These are phyloP conservation scores for Drosophila maculinotata DNA, from an alignment of 2,888 invertebrate species.

Conservation along the genomic window DNA sequence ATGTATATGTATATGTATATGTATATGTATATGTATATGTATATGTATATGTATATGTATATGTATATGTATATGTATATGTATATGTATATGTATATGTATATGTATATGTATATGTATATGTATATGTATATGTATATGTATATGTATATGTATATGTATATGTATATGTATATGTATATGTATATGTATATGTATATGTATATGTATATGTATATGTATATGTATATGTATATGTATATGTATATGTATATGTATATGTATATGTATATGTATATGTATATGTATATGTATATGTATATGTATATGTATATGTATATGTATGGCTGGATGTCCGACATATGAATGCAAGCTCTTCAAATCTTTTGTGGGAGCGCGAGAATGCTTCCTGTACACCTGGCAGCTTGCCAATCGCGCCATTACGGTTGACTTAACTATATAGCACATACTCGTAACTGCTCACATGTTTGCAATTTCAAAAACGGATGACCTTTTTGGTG, in stretches of 20 bases:
- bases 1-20: conserved; percentile 1
- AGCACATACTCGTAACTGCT: not conserved
- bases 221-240: conserved; percentile 1
- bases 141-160: not conserved
- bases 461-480: conserved; percentile 1
- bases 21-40: not conserved
- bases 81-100: not conserved
- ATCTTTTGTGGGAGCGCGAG: conserved; percentile 22
- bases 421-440: conserved; percentile 61
- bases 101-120: not conserved
- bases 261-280: not conserved
- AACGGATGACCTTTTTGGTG: conserved; percentile 22
- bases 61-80: conserved; percentile 1
- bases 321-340: not conserved
- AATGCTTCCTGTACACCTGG: conserved; percentile 53
- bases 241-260: not conserved
- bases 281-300: conserved; percentile 1
- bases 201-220: not conserved
- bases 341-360: conserved; percentile 9
- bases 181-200: not conserved
- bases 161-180: not conserved
- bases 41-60: not conserved
- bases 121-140: conserved; percentile 2
- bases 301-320: not conserved
- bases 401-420: conserved; percentile 54